Conservation (phyloP, 2,113 vertebrate genomes). For the Semnopithecus entellus region DNA sequence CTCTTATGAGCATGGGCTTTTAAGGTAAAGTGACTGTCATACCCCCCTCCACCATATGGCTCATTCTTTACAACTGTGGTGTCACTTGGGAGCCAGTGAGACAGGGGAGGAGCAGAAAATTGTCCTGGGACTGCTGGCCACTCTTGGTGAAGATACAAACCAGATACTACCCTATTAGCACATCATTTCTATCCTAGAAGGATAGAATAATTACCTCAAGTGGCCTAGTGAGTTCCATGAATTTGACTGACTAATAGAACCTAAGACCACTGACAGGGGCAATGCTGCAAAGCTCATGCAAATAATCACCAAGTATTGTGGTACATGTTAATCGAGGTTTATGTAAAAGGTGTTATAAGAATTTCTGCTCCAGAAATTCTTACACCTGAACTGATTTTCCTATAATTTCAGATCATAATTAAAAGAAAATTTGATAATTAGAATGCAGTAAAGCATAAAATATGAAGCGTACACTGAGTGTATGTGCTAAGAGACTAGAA, state of each 20-base stretch:
- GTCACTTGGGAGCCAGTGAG: background rate
- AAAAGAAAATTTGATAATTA: slow-evolving; percentile 71
- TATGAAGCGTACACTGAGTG: slow-evolving; percentile 25
- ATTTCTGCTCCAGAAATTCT: slow-evolving; percentile 32
- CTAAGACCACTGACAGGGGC: background rate
- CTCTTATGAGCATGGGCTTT: background rate
- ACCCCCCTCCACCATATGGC: background rate
- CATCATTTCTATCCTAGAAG: background rate
- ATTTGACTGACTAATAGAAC: background rate
- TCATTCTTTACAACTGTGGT: background rate
- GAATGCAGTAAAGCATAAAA: slow-evolving; percentile 69
- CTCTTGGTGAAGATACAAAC: background rate
- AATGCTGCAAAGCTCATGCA: background rate
- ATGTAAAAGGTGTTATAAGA: background rate
- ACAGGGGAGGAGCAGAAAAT: background rate
- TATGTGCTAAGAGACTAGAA: background rate
- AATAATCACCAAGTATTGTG: slow-evolving; percentile 18
- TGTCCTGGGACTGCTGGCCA: background rate
- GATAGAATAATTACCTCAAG: background rate
- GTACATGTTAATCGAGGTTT: background rate
- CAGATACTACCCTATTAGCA: background rate
- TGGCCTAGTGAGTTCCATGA: background rate
- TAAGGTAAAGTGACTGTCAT: background rate
- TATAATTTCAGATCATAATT: slow-evolving; percentile 69
- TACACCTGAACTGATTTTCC: slow-evolving; percentile 62